Evolutionary conservation across 2,113 vertebrate genomes (phyloP), one percentile per base, ranked within the genome.

Genomic region (Cettia cetti): DNA sequence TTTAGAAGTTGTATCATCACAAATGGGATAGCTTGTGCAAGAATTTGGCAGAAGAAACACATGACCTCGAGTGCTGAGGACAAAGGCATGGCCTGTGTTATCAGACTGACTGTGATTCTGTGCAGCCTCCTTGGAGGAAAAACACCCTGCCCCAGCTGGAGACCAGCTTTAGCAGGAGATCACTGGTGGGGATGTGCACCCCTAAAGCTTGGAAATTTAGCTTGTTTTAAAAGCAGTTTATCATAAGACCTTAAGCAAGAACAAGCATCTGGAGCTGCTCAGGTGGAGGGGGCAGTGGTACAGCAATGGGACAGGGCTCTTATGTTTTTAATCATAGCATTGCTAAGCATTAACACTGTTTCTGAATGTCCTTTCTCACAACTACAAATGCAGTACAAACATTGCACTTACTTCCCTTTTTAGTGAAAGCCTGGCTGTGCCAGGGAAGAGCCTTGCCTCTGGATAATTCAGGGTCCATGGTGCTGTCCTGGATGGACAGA

Each of bases 21-120:
- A 45, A 60, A 75, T 63, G 3, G 4, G 57, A 31, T 47, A 71
- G 42, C 22, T 94, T 78, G 35, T 77, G 88, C 47, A 89, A 95
- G 90, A 82, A 74, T 66, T 90, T 70, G 79, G 47, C 44, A 65
- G 52, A 44, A 53, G 49, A n/a, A 90, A 28, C 24, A 56, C 75
- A 39, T 71, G 31, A 56, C 35, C 56, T 63, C 0, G 0, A 57
- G 22, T 35, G 28, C 37, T 64, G 61, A 78, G 80, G 60, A 16
- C 64, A 50, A 26, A 90, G 60, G 8, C 64, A 27, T 0, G 1
- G 33, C n/a, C 68, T 59, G 60, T 0, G 0, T 59, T 89, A 40
- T 33, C 72, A 40, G 44, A 10, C 59, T 63, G 69, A 5, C 31
- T 39, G 0, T 15, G 11, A 65, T 49, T 40, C 21, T 4, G 6